Percentiles rank a stretch among this genome's conserved stretches.
Evolutionary conservation across 2,888 invertebrate species (phyloP).

Genomic region (Epistrophe eligans): DNA sequence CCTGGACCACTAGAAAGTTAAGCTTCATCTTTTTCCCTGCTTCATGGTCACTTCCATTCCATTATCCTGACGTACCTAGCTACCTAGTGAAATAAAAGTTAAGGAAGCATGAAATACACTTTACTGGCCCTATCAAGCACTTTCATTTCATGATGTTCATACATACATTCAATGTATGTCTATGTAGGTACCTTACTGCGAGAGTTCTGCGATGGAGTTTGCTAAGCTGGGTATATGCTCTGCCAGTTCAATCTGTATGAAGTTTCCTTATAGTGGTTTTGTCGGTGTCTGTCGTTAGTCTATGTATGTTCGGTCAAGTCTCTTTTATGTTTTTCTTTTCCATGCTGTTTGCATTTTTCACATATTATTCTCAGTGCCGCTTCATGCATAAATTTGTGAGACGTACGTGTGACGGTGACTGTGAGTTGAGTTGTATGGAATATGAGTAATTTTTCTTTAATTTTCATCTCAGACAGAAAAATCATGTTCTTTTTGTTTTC

Average conservation of each 20-base stretch:
- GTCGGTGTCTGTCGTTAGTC: constrained; percentile 30
- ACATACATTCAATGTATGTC: background rate
- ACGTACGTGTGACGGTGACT: constrained; percentile 1
- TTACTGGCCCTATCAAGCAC: constrained; percentile 79
- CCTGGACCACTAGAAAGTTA: constrained; percentile 60
- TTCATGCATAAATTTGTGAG: constrained; percentile 68
- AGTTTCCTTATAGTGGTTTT: constrained; percentile 29
- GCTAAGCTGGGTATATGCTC: constrained; percentile 7
- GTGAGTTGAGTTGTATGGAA: constrained; percentile 19
- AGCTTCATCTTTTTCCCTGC: constrained; percentile 52
- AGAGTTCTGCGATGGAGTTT: constrained; percentile 8
- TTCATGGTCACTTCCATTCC: constrained; percentile 75
- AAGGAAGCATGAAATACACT: constrained; percentile 84
- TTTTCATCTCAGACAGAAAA: constrained; percentile 37
- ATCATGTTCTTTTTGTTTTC: constrained; percentile 12
- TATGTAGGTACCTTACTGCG: background rate
- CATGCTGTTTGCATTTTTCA: constrained; percentile 30
- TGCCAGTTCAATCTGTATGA: background rate
- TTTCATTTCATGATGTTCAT: constrained; percentile 39
- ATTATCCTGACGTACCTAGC: constrained; percentile 66
- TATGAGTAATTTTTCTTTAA: constrained; percentile 55
- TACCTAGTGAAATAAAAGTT: constrained; percentile 82
- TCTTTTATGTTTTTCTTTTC: background rate
- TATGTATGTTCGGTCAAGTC: constrained; percentile 33
- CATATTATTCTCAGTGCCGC: constrained; percentile 30